phyloP scores from a whole-genome alignment of 2,888 invertebrate genomes.

The Drosophila anomelani region DNA sequence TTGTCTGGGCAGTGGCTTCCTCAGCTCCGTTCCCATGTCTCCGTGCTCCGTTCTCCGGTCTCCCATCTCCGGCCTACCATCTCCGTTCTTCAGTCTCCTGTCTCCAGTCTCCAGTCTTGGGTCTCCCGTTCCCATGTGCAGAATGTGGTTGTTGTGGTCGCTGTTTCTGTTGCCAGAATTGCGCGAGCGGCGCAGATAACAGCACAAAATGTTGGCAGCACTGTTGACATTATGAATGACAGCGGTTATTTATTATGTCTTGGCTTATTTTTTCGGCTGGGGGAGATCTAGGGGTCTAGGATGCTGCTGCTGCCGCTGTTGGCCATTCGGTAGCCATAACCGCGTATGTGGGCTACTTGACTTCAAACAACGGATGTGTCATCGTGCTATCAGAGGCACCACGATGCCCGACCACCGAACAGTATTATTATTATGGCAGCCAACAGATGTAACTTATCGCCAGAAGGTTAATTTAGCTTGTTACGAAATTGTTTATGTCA shows the following conservation, averaged over 20 bases:
- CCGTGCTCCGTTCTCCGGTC: slow-evolving; percentile 3
- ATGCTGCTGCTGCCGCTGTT: slow-evolving; percentile 10
- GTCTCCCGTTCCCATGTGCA: slow-evolving; percentile 33
- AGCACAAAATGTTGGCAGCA: slow-evolving; percentile 79
- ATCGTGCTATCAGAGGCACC: not conserved
- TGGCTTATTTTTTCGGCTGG: slow-evolving; percentile 40
- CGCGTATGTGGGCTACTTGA: slow-evolving; percentile 23
- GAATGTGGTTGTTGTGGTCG: slow-evolving; percentile 54
- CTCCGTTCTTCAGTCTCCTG: slow-evolving; percentile 6
- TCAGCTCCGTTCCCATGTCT: slow-evolving; percentile 22
- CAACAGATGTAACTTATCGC: slow-evolving; percentile 16
- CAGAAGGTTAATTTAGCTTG: slow-evolving; percentile 5
- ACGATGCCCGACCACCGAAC: not conserved
- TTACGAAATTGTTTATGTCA: slow-evolving; percentile 3
- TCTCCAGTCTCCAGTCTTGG: slow-evolving; percentile 3
- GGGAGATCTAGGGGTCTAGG: slow-evolving; percentile 13
- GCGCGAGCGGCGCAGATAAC: slow-evolving; percentile 69
- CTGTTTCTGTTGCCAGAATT: slow-evolving; percentile 72
- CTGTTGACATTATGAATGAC: slow-evolving; percentile 80
- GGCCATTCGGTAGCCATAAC: slow-evolving; percentile 23
- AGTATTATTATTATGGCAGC: slow-evolving; percentile 3
- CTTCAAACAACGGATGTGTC: slow-evolving; percentile 4
- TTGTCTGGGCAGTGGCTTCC: slow-evolving; percentile 59
- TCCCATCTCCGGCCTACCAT: slow-evolving; percentile 7
- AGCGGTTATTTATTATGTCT: slow-evolving; percentile 81